Base-by-base conservation (phyloP, 1,140 invertebrate species). In the Tetramorium parvispinum region DNA sequence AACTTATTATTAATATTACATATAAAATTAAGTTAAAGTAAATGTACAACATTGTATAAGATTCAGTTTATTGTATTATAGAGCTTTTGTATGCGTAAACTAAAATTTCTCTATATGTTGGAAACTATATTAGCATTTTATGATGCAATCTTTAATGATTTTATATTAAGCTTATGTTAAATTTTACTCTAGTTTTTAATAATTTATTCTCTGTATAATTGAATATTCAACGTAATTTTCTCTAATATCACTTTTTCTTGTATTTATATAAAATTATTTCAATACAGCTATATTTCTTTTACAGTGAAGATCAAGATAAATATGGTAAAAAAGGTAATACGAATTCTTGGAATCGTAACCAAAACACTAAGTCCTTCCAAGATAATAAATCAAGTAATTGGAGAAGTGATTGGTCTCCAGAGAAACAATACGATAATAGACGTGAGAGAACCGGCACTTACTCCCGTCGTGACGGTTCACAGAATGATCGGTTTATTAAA, bases 331-430 rank as follows among this genome's bases (percentile, higher is more conserved):
- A 63, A 8, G 68, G 37, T 55, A 76, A 79, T 11, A 32, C 46
- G n/a, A 65, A 87, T 51, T 70, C 85, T 27, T 66, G 70, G 77
- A 43, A 77, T 65, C 83, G 53, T 4, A 24, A 18, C 13, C 57
- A 85, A 66, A 73, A 85, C 0, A 61, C 53, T n/a, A 86, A 70
- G n/a, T 32, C 18, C 13, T 16, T 4, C 16, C 87, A 90, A 76
- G 88, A 90, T 0, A 63, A 43, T 3, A 92, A 88, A 63, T 18
- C 75, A 5, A 91, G 91, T 81, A 37, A 59, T 46, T 92, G 92
- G 85, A 94, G 92, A 66, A 89, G 93, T 21, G 91, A 92, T 7
- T 91, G 92, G 37, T 94, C 92, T 70, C 93, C 93, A 85, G 91
- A 91, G 43, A 92, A 90, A 77, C 40, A 85, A 65, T 53, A 85